Percentiles rank a stretch among this genome's conserved stretches.
phyloP scores from a whole-genome alignment of 2,888 invertebrate genomes.

The Agrochola circellaris region DNA sequence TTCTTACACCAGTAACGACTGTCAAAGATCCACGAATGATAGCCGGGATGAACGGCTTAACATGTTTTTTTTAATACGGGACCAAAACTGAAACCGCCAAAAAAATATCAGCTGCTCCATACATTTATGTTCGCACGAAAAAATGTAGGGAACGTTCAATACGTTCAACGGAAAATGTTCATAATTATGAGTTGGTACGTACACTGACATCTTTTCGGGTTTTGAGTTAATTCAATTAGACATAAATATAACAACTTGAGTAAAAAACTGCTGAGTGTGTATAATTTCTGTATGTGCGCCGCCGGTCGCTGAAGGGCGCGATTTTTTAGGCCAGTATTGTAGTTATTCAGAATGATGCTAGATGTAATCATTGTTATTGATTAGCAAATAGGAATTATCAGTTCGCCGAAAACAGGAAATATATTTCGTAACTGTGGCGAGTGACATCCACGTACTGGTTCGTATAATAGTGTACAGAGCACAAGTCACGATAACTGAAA shows the following conservation, averaged over 20 bases:
- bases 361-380: neutral
- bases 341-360: neutral
- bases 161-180: neutral
- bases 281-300: neutral
- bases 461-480: neutral
- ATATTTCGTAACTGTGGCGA: neutral
- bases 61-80: neutral
- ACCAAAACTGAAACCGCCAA: neutral
- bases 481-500: conserved; percentile 34
- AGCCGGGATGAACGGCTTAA: neutral
- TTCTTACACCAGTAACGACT: neutral
- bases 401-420: neutral
- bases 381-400: neutral
- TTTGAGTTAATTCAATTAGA: neutral
- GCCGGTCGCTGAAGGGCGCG: neutral
- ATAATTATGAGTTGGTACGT: neutral
- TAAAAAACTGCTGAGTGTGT: neutral
- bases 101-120: neutral
- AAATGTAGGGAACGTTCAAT: neutral
- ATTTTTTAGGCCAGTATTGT: neutral
- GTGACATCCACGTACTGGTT: conserved; percentile 1
- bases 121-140: neutral
- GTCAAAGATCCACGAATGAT: neutral
- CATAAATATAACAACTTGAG: too few species aligned
- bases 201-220: neutral